Evolutionary conservation across 2,888 invertebrate species (phyloP).

Genomic region (Malthinus seriepunctatus): DNA sequence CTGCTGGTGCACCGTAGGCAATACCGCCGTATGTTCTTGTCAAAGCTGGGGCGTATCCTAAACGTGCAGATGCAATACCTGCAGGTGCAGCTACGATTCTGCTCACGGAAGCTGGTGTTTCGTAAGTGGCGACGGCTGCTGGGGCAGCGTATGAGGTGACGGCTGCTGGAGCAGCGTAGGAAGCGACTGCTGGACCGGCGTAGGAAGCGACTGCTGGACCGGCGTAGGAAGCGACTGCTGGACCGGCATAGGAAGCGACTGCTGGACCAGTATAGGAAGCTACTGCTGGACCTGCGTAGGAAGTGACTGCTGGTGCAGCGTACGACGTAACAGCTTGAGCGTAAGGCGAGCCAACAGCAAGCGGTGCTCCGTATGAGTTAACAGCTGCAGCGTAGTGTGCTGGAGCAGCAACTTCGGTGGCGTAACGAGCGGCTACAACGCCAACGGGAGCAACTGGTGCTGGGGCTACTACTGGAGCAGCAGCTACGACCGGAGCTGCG

Average conservation of each 20-base stretch:
- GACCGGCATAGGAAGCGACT: not conserved
- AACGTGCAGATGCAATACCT: constrained; percentile 38
- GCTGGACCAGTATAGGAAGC: constrained; percentile 53
- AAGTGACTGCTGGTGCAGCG: constrained; percentile 39
- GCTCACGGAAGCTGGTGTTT: constrained; percentile 47
- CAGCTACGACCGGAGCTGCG: constrained; percentile 42
- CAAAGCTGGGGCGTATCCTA: constrained; percentile 31
- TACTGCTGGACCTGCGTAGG: not conserved
- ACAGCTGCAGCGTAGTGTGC: constrained; percentile 40
- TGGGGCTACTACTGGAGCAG: constrained; percentile 44
- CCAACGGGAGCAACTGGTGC: constrained; percentile 39
- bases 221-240: constrained; percentile 43
- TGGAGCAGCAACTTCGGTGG: constrained; percentile 32
- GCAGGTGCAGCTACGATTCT: constrained; percentile 42
- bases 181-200: not conserved
- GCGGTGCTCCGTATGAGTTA: constrained; percentile 34
- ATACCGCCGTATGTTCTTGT: not conserved
- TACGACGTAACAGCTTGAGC: constrained; percentile 24
- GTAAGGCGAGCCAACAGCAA: constrained; percentile 4
- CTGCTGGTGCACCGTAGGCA: not conserved
- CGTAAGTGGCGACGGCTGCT: constrained; percentile 45
- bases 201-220: not conserved
- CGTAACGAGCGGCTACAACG: constrained; percentile 28
- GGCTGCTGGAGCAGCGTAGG: constrained; percentile 15
- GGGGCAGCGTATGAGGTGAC: constrained; percentile 38